Evolutionary conservation across 2,113 vertebrate genomes (phyloP), one percentile per base, ranked within the genome.

Genomic region (Coryphaenoides rupestris): DNA sequence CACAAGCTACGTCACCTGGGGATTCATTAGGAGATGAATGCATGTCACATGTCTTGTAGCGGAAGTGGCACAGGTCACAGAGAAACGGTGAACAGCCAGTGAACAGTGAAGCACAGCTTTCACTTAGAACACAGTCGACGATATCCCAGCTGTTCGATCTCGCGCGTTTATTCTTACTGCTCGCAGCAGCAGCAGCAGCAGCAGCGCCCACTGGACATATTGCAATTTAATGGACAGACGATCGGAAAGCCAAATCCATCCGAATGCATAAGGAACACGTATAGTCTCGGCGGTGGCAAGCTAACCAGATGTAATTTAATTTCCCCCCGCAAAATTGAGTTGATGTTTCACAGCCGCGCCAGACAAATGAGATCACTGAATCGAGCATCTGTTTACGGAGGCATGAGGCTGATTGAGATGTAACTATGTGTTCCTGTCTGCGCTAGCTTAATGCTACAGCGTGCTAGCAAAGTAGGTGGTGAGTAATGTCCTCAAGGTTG

Each of bases 1-100:
- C 72, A 60, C 67, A 70, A 50, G 23, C 16, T 21, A 72, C 79
- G 61, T 63, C 73, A 73, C 23, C 49, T 45, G 65, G 77, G 69
- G 69, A 72, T 67, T 78, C 62, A 66, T 59, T 55, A 58, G 69
- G 72, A 55, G 72, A 66, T 69, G 60, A 68, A 75, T 56, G 14
- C 46, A 33, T 56, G 65, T 76, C 55, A 78, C 50, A 66, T 74
- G 58, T 24, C 33, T 28, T 60, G 56, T 58, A 49, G 62, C 70
- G 55, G 71, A 53, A 53, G 61, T 22, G 56, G 12, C 16, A 22
- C 21, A 33, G 74, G 70, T 70, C 66, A 14, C 78, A 73, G 69
- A 67, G 75, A 76, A 69, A 63, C 59, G 23, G n/a, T n/a, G n/a
- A n/a, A n/a, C 33, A 5, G 33, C 33, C 9, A 40, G 33, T 5